Conservation (phyloP, 2,797 vertebrate genomes). For the Malurus splendens region DNA sequence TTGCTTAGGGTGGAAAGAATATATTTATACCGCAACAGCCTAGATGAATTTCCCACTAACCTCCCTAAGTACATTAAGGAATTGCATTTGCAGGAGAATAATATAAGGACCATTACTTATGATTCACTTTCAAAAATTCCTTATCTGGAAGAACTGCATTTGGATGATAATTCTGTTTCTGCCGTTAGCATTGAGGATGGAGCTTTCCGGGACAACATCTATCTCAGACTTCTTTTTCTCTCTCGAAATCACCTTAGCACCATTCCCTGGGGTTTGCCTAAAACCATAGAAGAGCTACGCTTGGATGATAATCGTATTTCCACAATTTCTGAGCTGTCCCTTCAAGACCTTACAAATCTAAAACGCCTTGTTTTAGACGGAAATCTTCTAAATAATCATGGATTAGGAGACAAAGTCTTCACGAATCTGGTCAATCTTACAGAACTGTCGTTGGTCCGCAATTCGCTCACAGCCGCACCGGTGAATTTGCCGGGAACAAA, state of each 20-base stretch:
- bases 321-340: constrained; percentile 90
- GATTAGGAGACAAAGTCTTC: constrained; percentile 93
- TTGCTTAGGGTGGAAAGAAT: constrained; percentile 94
- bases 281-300: constrained; percentile 96
- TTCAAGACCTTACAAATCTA: constrained; percentile 96
- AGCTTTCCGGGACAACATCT: constrained; percentile 93
- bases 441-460: constrained; percentile 93
- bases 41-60: constrained; percentile 98
- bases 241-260: constrained; percentile 98
- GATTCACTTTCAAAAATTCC: constrained; percentile 94
- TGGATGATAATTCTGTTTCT: constrained; percentile 98
- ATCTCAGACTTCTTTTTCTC: constrained; percentile 94
- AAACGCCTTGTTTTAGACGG: constrained; percentile 96
- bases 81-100: constrained; percentile 98
- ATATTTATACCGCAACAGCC: constrained; percentile 96
- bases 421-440: constrained; percentile 93
- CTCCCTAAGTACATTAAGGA: constrained; percentile 94
- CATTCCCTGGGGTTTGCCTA: constrained; percentile 93
- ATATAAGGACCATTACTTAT: constrained; percentile 95
- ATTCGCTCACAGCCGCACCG: constrained; percentile 91
- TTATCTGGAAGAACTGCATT: constrained; percentile 95
- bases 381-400: constrained; percentile 95
- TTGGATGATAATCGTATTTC: constrained; percentile 99
- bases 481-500: constrained; percentile 91
- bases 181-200: constrained; percentile 98